These are phyloP conservation scores for Sinosuthora webbiana DNA, from an alignment of 2,113 vertebrate genomes.

Conservation along the genomic window DNA sequence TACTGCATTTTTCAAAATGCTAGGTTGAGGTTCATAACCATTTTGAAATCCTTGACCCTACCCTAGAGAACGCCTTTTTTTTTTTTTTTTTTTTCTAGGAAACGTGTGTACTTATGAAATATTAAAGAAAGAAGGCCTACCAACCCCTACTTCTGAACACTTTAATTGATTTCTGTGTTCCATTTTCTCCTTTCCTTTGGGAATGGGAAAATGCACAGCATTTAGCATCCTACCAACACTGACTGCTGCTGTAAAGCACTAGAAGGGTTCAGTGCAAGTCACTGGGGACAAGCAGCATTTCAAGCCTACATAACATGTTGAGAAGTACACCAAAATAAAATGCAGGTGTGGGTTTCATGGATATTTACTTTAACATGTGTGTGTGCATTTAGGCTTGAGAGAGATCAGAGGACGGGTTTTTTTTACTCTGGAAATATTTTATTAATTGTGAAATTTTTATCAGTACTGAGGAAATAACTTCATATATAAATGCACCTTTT, in stretches of 20 bases:
- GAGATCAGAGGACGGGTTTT: background rate
- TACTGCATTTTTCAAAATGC: background rate
- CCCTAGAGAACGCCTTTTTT: background rate
- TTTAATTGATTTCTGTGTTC: background rate
- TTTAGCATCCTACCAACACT: background rate
- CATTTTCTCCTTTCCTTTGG: background rate
- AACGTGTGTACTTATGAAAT: background rate
- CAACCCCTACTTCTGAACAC: background rate
- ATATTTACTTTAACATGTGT: background rate
- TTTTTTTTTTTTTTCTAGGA: background rate
- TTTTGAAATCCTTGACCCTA: background rate
- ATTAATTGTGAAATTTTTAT: background rate
- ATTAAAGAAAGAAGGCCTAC: background rate
- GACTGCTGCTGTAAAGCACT: background rate
- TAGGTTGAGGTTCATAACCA: background rate
- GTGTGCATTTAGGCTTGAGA: background rate
- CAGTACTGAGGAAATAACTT: background rate
- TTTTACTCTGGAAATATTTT: background rate
- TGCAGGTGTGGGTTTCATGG: background rate
- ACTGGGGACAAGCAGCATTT: background rate
- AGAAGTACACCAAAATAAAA: background rate
- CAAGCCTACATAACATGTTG: background rate
- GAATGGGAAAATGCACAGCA: background rate
- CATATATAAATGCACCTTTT: background rate
- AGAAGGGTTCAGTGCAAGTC: background rate